Evolutionary conservation across 1,140 invertebrate species (phyloP), one percentile per base, ranked within the genome.

Genomic region (Atta colombica): DNA sequence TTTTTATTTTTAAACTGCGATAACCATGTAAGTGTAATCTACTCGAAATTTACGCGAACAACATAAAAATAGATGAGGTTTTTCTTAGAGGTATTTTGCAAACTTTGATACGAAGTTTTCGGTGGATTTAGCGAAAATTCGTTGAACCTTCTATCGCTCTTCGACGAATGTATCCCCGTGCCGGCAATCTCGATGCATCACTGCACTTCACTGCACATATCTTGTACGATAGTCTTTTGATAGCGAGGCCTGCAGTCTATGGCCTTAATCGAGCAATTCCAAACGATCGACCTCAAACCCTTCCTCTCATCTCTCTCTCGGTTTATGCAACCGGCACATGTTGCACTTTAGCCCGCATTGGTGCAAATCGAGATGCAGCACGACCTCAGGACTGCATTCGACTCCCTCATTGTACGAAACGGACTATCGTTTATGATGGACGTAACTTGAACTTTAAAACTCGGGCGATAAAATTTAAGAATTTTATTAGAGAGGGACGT

Each of bases 241-340:
- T 58, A 61, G 39, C 53, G 60, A 60, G 31, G 28, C 25, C 88
- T 90, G 89, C 81, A 92, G 90, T 90, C 92, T 93, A 91, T 93
- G 92, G 86, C 93, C 93, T 94, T 94, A 94, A 94, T 94, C 92
- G 93, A 93, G 90, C 89, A 90, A 94, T 94, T 94, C 93, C 91
- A 89, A 93, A 92, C 90, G 91, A 90, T 78, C 90, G 90, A 93
- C 91, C 93, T 94, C 93, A 93, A 78, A 88, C 58, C 77, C 71
- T 72, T 51, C 28, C 89, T 91, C 66, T 66, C 86, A 78, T 88
- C 78, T 80, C 88, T 86, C 86, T 88, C 84, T 90, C 86, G 63
- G 85, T 82, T 90, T 92, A 61, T 82, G 68, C 68, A 39, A 61
- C 68, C 68, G 18, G 55, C 80, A 82, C 55, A 74, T 74, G 69